A percentile compares a stretch with the other conserved stretches of the same genome.
phyloP scores from a whole-genome alignment of 1,140 invertebrate species.

The Ylistrum balloti region DNA sequence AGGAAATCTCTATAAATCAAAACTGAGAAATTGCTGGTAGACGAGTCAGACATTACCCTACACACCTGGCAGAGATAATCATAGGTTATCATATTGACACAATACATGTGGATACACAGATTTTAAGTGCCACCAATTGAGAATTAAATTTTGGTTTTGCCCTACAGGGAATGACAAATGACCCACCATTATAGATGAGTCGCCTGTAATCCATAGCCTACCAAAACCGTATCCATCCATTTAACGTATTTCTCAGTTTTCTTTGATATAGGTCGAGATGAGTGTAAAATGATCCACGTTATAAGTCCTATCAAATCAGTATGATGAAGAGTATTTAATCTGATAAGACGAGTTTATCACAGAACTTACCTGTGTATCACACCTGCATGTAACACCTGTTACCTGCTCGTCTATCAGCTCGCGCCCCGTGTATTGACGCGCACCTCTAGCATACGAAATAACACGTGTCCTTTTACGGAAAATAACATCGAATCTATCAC shows the following conservation, averaged over 20 bases:
- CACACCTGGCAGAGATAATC: conserved; percentile 23
- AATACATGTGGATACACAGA: not conserved
- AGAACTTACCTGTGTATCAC: conserved; percentile 12
- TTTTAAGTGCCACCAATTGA: not conserved
- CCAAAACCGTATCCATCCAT: not conserved
- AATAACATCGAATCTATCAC: not conserved
- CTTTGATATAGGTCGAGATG: not conserved
- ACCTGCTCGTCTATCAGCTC: not conserved
- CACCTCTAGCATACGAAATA: not conserved
- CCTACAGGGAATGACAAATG: not conserved
- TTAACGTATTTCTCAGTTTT: not conserved
- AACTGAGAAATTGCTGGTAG: not conserved
- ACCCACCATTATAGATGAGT: not conserved
- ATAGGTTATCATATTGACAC: conserved; percentile 1
- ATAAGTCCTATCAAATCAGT: not conserved
- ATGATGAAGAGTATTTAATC: not conserved
- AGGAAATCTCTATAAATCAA: conserved; percentile 16
- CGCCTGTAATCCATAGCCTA: not conserved
- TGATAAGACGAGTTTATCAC: not conserved
- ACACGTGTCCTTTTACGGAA: not conserved
- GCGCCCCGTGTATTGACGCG: not conserved
- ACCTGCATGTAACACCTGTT: not conserved
- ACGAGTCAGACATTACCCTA: not conserved
- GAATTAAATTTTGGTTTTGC: not conserved
- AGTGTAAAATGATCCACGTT: not conserved